These are phyloP conservation scores for Drosophila nigrodunni DNA, from an alignment of 1,140 invertebrate species.

Conservation along the genomic window DNA sequence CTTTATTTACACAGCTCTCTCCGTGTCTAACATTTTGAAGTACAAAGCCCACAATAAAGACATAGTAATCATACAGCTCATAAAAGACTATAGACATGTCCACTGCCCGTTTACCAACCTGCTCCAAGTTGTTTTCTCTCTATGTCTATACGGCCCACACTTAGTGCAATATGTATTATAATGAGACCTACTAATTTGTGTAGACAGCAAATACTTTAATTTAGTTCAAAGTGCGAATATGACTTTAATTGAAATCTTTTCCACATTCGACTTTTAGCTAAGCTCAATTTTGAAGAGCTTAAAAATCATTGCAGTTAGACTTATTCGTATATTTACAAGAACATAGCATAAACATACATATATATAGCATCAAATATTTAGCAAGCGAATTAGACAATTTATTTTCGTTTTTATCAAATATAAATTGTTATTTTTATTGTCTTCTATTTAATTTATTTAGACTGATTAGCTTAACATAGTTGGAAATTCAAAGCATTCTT, in stretches of 20 bases:
- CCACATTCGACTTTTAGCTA: not conserved
- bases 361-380: slow-evolving; percentile 72
- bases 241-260: not conserved
- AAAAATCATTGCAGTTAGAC: not conserved
- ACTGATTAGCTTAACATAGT: slow-evolving; percentile 76
- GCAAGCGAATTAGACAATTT: slow-evolving; percentile 56
- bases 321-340: slow-evolving; percentile 30
- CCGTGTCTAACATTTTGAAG: slow-evolving; percentile 53
- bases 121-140: not conserved
- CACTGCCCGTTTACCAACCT: slow-evolving; percentile 29
- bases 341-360: slow-evolving; percentile 39
- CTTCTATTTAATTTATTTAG: slow-evolving; percentile 71
- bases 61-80: slow-evolving; percentile 17
- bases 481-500: slow-evolving; percentile 55
- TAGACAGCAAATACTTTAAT: not conserved
- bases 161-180: slow-evolving; percentile 36
- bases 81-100: slow-evolving; percentile 18
- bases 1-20: slow-evolving; percentile 64
- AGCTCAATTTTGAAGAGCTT: slow-evolving; percentile 29
- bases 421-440: slow-evolving; percentile 48
- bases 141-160: slow-evolving; percentile 5
- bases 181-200: slow-evolving; percentile 4
- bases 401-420: slow-evolving; percentile 41
- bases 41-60: slow-evolving; percentile 67
- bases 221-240: slow-evolving; percentile 2